Evolutionary conservation across 2,797 vertebrate species (phyloP), one percentile per base, ranked within the genome.

Genomic region (Gymnodraco acuticeps): DNA sequence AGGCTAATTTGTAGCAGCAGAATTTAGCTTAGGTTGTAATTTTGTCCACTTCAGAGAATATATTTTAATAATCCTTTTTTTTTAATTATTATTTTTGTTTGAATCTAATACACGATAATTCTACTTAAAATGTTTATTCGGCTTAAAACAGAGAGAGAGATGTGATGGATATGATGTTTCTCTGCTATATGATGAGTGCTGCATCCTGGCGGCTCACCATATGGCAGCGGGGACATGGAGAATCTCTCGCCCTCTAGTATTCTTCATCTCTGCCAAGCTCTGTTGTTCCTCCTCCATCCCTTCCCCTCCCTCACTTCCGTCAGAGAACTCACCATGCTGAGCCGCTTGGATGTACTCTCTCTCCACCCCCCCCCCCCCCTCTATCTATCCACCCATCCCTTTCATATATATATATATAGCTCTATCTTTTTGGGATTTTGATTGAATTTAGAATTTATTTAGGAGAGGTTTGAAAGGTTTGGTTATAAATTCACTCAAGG

Each of bases 151-250:
- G 17, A 64, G 47, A 55, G 15, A 43, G 41, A 43, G 51, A 20
- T 10, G 16, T 23, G 3, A 75, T 20, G 15, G 10, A 23, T 51
- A 11, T 20, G 54, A 46, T 51, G 20, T 7, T 8, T 42, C 6
- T 10, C 38, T 5, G 1, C 69, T 77, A 14, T 75, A 59, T 80
- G 70, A 45, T 54, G 59, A 56, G 70, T 53, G 63, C 53, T 62
- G 69, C 33, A 68, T 73, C 64, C 73, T 82, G 58, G 76, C 88
- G 78, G 80, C 77, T 87, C 84, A 89, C 91, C 94, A 94, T 94
- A 94, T 94, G 94, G 93, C 87, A 85, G 73, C 76, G 73, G 84
- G 77, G 85, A 87, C 91, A 90, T 38, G 75, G 70, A 90, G 90
- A 88, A 88, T 89, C 92, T 90, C 87, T 82, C 88, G 65, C 87